Base-by-base conservation (phyloP, 2,888 invertebrate genomes). In the Sarcophaga variegata region DNA sequence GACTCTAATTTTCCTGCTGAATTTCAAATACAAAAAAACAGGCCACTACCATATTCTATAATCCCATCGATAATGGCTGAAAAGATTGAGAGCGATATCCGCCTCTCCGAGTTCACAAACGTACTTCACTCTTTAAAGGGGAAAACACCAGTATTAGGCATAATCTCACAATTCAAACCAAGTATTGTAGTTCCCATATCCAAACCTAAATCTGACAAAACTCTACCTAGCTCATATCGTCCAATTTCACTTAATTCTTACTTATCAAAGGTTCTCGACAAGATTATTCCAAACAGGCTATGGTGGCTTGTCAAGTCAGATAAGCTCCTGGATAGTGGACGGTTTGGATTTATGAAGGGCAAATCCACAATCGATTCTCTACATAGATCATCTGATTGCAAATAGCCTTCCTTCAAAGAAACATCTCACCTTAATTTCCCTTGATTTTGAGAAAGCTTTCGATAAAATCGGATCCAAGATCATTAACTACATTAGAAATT, bases 171-270 rank as follows among this genome's bases (percentile, higher is more conserved):
- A 8, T 84, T 69, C 45, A 79, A 81, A 84, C 79, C 59, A 20
- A 81, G 54, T 62, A 11, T 63, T 37, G 37, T 75, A 47, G 59
- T 75, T 12, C 81, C 76, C 5, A 81, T 81, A 6, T 25, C 74
- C 11, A 88, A 84, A 69, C 83, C 79, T 5, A 85, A 71, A 12
- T 12, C 69, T 11, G 70, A 87, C 22, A 85, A 83, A 63, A 79
- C 88, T 37, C 4, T 27, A 22, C 49, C 70, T 60, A 78, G 47
- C 20, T 81, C 78, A 8, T 37, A 37, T 37, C 37, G 37, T 37
- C 8, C 37, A 37, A 37, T 37, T 37, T 8, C 37, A 37, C 62
- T 87, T 0, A 87, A 86, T 59, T 60, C 63, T 17, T 67, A 69
- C 27, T 22, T 66, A 22, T 54, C 77, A 22, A 76, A 86, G 66